Evolutionary conservation across 1,140 invertebrate species (phyloP).

Genomic region (Penaeus japonicus): DNA sequence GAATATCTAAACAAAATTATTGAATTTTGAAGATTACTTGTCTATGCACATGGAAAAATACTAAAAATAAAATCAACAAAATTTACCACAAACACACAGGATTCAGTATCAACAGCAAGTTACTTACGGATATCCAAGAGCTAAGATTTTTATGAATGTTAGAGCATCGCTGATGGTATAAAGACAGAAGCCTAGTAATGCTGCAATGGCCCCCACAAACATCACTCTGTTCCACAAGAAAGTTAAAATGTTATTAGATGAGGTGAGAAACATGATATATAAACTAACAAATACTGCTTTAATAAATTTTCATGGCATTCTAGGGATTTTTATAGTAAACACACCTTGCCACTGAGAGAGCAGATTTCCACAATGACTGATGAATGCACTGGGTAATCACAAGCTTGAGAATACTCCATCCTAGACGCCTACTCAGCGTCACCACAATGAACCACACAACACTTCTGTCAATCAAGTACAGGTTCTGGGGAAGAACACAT

Average conservation of each 20-base stretch:
- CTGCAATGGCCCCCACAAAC: slow-evolving; percentile 44
- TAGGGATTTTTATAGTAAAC: background rate
- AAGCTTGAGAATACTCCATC: slow-evolving; percentile 73
- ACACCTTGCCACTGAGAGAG: slow-evolving; percentile 50
- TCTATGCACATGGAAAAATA: background rate
- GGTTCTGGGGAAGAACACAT: slow-evolving; percentile 75
- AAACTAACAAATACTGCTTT: background rate
- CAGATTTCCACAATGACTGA: slow-evolving; percentile 49
- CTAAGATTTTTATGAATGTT: slow-evolving; percentile 55
- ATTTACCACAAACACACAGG: background rate
- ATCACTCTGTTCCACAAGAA: slow-evolving; percentile 25
- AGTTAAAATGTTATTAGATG: background rate
- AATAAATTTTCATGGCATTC: background rate
- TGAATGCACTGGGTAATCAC: slow-evolving; percentile 59
- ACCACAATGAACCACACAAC: slow-evolving; percentile 83
- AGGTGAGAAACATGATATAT: background rate
- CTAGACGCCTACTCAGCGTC: slow-evolving; percentile 78
- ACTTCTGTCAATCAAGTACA: slow-evolving; percentile 91
- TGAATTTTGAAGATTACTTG: background rate
- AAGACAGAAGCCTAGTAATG: slow-evolving; percentile 46
- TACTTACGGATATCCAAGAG: slow-evolving; percentile 56
- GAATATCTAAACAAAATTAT: too few species aligned
- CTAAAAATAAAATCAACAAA: background rate
- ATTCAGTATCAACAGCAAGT: background rate
- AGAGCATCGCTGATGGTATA: slow-evolving; percentile 54